Conservation (phyloP, 2,888 invertebrate genomes). For the Heteropelma amictum region DNA sequence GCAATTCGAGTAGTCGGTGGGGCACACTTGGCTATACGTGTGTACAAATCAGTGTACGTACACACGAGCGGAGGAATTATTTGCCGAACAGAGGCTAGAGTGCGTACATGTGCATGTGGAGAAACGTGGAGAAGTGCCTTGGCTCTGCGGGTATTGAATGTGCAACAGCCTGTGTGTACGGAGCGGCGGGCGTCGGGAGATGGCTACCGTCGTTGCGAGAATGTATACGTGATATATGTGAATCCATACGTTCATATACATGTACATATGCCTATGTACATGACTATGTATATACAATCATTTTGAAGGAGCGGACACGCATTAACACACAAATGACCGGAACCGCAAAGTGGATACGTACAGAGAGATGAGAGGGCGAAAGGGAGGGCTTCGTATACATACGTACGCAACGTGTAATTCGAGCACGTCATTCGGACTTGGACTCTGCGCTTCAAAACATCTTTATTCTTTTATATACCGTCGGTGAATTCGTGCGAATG, state of each 20-base stretch:
- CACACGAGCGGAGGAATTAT: conserved; percentile 23
- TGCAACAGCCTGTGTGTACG: too few species aligned
- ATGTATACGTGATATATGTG: too few species aligned
- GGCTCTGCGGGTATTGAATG: too few species aligned
- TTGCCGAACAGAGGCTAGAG: conserved; percentile 15
- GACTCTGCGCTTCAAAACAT: too few species aligned
- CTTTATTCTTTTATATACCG: too few species aligned
- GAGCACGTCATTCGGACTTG: too few species aligned
- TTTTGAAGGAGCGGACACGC: conserved; percentile 48
- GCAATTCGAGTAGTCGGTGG: conserved; percentile 20
- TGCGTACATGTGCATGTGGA: too few species aligned
- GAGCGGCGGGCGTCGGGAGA: too few species aligned
- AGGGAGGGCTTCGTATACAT: not conserved
- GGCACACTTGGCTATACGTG: not conserved
- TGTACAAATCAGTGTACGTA: conserved; percentile 34
- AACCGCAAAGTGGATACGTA: conserved; percentile 49
- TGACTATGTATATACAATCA: not conserved
- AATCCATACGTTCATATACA: not conserved
- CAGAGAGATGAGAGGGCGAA: conserved; percentile 1
- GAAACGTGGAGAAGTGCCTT: too few species aligned
- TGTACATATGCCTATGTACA: not conserved
- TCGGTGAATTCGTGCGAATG: too few species aligned
- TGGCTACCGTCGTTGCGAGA: too few species aligned
- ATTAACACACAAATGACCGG: conserved; percentile 57
- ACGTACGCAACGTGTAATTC: conserved; percentile 13